These are phyloP conservation scores for Chaunax sp. DNA, from an alignment of 2,797 vertebrate genomes.

Conservation along the genomic window DNA sequence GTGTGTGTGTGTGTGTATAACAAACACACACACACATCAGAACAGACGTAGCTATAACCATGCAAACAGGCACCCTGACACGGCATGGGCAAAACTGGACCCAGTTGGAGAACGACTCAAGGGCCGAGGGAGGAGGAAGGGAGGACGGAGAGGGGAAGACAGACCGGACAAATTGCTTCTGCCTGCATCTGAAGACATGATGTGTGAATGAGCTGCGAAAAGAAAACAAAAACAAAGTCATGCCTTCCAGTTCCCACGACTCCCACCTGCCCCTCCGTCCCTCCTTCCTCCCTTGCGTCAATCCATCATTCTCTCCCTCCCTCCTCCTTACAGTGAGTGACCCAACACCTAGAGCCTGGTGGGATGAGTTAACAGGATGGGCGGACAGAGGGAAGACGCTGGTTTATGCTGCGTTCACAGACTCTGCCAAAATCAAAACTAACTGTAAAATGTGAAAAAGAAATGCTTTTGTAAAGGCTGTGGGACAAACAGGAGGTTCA, in stretches of 20 bases:
- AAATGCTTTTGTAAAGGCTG: neutral
- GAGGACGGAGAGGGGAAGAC: slow-evolving; percentile 63
- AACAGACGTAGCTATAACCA: slow-evolving; percentile 67
- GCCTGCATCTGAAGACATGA: slow-evolving; percentile 82
- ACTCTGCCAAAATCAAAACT: slow-evolving; percentile 14
- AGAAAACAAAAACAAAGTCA: slow-evolving; percentile 81
- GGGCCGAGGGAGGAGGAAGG: slow-evolving; percentile 62
- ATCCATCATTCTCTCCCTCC: slow-evolving; percentile 65
- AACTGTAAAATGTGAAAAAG: slow-evolving; percentile 16
- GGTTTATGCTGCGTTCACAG: slow-evolving; percentile 21
- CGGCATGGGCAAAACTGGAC: slow-evolving; percentile 80
- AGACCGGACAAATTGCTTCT: slow-evolving; percentile 77
- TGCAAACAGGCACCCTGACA: slow-evolving; percentile 80
- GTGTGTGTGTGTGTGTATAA: slow-evolving; percentile 45
- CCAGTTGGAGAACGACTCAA: slow-evolving; percentile 86
- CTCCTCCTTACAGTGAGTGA: slow-evolving; percentile 77
- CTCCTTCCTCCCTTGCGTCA: slow-evolving; percentile 53
- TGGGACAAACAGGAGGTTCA: neutral
- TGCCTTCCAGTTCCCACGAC: slow-evolving; percentile 79
- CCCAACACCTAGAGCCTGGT: slow-evolving; percentile 77
- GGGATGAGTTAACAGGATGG: slow-evolving; percentile 65
- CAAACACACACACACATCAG: slow-evolving; percentile 57
- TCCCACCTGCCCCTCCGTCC: slow-evolving; percentile 41
- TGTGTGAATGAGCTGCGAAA: slow-evolving; percentile 83
- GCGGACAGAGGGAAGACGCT: slow-evolving; percentile 28